Evolutionary conservation across 2,113 vertebrate genomes (phyloP).

Genomic region (Anthoscopus minutus): DNA sequence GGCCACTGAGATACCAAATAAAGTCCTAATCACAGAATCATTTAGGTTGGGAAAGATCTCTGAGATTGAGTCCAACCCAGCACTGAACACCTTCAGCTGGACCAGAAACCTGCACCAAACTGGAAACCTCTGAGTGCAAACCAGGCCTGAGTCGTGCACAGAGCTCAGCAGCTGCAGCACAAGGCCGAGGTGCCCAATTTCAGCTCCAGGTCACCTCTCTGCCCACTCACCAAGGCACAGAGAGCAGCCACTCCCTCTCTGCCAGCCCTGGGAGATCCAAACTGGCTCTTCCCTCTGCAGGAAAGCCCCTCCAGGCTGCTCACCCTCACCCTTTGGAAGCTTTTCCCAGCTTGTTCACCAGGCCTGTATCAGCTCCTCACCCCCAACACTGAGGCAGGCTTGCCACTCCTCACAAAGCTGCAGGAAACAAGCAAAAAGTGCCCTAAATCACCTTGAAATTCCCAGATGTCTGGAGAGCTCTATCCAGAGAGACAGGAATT

Average conservation of each 20-base stretch:
- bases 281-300: neutral
- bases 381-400: neutral
- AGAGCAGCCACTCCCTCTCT: neutral
- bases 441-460: neutral
- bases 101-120: neutral
- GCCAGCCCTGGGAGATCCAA: neutral
- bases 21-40: neutral
- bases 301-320: neutral
- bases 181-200: neutral
- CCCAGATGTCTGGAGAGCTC: neutral
- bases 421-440: neutral
- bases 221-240: neutral
- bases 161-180: neutral
- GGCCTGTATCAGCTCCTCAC: neutral
- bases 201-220: neutral
- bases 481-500: neutral
- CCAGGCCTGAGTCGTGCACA: accelerated
- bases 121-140: neutral
- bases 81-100: neutral
- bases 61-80: neutral
- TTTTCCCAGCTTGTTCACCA: neutral
- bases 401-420: neutral
- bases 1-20: accelerated
- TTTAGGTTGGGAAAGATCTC: neutral
- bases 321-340: neutral